A percentile compares a stretch with the other conserved stretches of the same genome.
Evolutionary conservation across 2,113 vertebrate genomes (phyloP).

Genomic region (Eupsittula cactorum): DNA sequence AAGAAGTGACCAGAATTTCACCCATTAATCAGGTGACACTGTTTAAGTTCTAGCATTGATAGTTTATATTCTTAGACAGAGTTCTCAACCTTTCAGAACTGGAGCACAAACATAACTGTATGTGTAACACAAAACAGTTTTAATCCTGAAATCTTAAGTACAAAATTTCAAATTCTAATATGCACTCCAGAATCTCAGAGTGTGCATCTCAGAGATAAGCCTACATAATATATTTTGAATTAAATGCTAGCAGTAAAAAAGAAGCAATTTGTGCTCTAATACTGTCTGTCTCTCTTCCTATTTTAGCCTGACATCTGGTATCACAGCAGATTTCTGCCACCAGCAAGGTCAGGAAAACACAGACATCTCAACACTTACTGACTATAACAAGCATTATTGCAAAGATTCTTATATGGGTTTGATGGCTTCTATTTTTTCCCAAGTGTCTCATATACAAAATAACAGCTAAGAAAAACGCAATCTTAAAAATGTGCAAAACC

Average conservation of each 20-base stretch:
- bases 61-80: not conserved
- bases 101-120: not conserved
- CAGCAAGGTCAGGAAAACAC: conserved; percentile 4
- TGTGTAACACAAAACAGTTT: fast-evolving
- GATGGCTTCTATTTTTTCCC: not conserved
- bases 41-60: not conserved
- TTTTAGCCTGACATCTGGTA: conserved; percentile 53
- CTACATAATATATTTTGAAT: not conserved
- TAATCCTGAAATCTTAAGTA: not conserved
- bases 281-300: not conserved
- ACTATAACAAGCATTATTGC: not conserved
- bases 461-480: not conserved
- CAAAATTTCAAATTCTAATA: not conserved
- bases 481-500: not conserved
- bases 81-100: not conserved
- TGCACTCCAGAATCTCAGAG: not conserved
- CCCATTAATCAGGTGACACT: not conserved
- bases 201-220: not conserved
- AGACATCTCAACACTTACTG: not conserved
- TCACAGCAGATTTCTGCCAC: conserved; percentile 43
- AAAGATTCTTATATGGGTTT: not conserved
- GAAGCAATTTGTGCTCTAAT: not conserved
- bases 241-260: not conserved
- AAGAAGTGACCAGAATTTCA: not conserved
- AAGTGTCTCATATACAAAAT: not conserved